Percentiles rank a stretch among this genome's conserved stretches.
Evolutionary conservation across 1,140 invertebrate genomes (phyloP).

Genomic region (Aethina tumida): DNA sequence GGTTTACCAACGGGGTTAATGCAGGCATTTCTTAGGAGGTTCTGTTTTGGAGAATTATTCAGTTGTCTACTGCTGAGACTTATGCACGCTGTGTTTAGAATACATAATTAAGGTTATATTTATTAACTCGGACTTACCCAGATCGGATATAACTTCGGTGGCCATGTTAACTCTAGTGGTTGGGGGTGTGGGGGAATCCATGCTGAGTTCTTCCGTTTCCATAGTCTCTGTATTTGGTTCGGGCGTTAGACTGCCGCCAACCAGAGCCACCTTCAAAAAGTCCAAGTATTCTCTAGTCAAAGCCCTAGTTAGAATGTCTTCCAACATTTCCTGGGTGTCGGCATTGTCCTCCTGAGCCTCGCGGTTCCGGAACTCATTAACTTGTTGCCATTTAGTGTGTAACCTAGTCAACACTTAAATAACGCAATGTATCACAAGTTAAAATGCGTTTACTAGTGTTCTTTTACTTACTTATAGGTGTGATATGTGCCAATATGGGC

Average conservation of each 20-base stretch:
- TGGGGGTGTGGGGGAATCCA: slow-evolving; percentile 43
- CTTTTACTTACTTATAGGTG: slow-evolving; percentile 58
- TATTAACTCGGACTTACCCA: slow-evolving; percentile 50
- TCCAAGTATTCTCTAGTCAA: slow-evolving; percentile 82
- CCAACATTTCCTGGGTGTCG: slow-evolving; percentile 77
- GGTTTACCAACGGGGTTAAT: too few relatives aligned
- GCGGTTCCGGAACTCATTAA: slow-evolving; percentile 58
- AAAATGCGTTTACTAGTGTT: too few relatives aligned
- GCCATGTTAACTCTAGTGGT: slow-evolving; percentile 44
- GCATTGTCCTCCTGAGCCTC: slow-evolving; percentile 65
- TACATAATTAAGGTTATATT: too few relatives aligned
- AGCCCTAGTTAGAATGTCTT: slow-evolving; percentile 78
- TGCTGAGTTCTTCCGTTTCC: slow-evolving; percentile 57
- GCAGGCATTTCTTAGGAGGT: too few relatives aligned
- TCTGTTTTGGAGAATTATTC: too few relatives aligned
- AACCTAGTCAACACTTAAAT: slow-evolving; percentile 63
- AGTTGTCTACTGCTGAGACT: too few relatives aligned
- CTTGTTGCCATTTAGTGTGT: slow-evolving; percentile 66
- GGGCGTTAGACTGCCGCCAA: slow-evolving; percentile 38
- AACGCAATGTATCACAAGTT: too few relatives aligned
- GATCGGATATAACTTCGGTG: slow-evolving; percentile 59
- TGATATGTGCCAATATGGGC: slow-evolving; percentile 64
- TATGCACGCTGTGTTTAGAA: too few relatives aligned
- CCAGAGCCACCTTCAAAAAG: slow-evolving; percentile 56
- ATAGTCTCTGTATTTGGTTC: slow-evolving; percentile 42